Base-by-base conservation (phyloP, 2,888 invertebrate genomes). In the Phania funesta region DNA sequence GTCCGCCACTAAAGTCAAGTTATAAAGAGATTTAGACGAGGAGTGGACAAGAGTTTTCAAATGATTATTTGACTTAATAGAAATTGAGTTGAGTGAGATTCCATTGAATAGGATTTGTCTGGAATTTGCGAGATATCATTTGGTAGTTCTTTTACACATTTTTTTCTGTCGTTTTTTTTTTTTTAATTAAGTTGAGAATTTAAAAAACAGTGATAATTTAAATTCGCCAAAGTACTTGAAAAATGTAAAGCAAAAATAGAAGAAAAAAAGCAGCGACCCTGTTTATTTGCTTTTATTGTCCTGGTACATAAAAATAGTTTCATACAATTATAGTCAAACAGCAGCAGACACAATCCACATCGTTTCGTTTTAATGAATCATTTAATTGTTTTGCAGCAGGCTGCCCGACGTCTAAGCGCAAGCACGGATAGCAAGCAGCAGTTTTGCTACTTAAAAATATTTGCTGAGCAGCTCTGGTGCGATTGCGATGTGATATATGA, bases 341-440 rank as follows among this genome's bases (percentile, higher is more conserved):
- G 22, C 3, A 35, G 32, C 58, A 48, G 58, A 60, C 26, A 60
- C 13, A 70, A 48, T 46, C 24, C 56, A 32, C 18, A 41, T 16
- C 26, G 32, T 73, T 73, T 73, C 56, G 56, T 77, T 81, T 81
- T 77, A 81, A 77, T 81, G 81, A 81, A 81, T 81, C 81, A 77
- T 81, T 81, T 81, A 77, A 81, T 77, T 77, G 81, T 73, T 81
- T 62, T 81, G 62, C 67, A 81, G 80, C 67, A 68, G 38, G 65
- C 71, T 35, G 38, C 46, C 18, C n/a, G n/a, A n/a, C n/a, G 26
- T 41, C 65, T 24, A 58, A 56, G 24, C n/a, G 41, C 9, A 24
- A 60, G 16, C 26, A 46, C 44, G 32, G 29, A 56, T 44, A 65
- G 41, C 22, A 32, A 60, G 54, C 35, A 52, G 20, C 46, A 68